Conservation (phyloP, 2,888 invertebrate genomes). For the Periphyllus acericola region DNA sequence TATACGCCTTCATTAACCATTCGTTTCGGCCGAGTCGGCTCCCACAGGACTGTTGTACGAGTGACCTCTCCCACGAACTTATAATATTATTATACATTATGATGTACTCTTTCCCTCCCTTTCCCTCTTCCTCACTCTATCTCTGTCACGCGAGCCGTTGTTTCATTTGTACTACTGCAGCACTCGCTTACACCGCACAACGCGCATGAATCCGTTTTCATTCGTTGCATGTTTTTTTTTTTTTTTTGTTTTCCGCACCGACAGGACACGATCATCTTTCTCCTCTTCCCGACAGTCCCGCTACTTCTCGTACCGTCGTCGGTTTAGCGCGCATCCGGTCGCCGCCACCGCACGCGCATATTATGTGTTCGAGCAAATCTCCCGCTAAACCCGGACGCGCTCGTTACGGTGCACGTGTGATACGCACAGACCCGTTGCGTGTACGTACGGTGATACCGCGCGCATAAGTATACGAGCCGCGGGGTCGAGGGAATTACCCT, state of each 20-base stretch:
- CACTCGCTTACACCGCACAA: no score
- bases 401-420: not conserved
- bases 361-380: not conserved
- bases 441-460: not conserved
- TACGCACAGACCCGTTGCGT: not conserved
- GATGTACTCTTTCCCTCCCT: no score
- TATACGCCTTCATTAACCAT: constrained; percentile 45
- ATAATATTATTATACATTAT: no score
- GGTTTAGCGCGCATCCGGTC: not conserved
- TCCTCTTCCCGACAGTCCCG: not conserved
- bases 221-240: not conserved
- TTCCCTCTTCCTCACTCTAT: not conserved
- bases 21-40: constrained; percentile 20
- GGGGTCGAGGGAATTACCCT: constrained; percentile 13
- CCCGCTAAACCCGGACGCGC: not conserved
- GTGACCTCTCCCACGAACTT: constrained; percentile 56
- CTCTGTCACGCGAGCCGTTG: not conserved
- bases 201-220: not conserved
- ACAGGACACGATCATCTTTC: not conserved
- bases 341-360: not conserved
- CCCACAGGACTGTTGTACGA: constrained; percentile 2
- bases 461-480: not conserved
- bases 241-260: not conserved
- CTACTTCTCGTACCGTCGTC: not conserved
- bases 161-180: not conserved